Base-by-base conservation (phyloP, 2,797 vertebrate genomes). In the Typhlichthys subterraneus region DNA sequence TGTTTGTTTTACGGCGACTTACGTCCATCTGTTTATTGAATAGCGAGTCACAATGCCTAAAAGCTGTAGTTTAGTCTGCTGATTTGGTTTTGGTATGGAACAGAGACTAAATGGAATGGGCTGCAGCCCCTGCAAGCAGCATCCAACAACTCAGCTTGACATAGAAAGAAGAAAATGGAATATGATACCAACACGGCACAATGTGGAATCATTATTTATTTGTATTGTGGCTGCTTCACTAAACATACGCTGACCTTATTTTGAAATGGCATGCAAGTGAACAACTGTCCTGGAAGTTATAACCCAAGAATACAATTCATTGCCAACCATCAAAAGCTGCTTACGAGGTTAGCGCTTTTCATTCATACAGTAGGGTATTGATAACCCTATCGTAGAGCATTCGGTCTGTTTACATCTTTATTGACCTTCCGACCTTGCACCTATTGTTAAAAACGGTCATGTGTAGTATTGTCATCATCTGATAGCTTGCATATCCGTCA, bases 101-200 rank as follows among this genome's bases (percentile, higher is more conserved):
- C 85, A 89, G 63, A 65, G 87, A 88, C 86, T 90, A 87, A 82
- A 86, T 90, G 88, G 87, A 91, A 85, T 87, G 87, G 84, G 89
- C 83, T 90, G 88, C 89, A 91, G 89, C 87, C 89, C 80, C 83
- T 87, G 87, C 85, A 87, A 89, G 86, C 88, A 87, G 90, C 89
- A 90, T 89, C 88, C 89, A 88, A 88, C 87, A 90, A 89, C 88
- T 88, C 86, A 86, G 77, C 82, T 73, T 83, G 86, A 82, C 61
- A 79, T 63, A 80, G 38, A 79, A 83, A 76, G 77, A 67, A 53
- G 57, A 66, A 87, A 73, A 77, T 65, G 61, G 59, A 71, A 45
- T 19, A 54, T 11, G 49, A 68, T 59, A 65, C 14, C 63, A 38
- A 12, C 14, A 50, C 14, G 13, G 33, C 55, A 67, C 66, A 45